A percentile compares a stretch with the other conserved stretches of the same genome.
These are phyloP conservation scores for Lates calcarifer DNA, from an alignment of 2,113 vertebrate genomes.

Conservation along the genomic window DNA sequence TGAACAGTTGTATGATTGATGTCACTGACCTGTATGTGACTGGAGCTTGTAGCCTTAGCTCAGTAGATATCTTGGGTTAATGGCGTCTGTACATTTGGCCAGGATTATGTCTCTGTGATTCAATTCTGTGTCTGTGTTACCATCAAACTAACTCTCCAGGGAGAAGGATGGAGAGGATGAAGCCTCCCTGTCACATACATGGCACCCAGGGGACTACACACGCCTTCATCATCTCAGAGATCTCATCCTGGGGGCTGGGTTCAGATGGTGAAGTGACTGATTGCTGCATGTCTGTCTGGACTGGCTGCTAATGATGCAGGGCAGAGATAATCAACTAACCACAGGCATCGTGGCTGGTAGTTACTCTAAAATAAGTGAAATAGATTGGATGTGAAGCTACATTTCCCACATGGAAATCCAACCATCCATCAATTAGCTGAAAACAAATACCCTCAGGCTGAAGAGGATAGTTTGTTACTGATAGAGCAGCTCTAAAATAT, in stretches of 20 bases:
- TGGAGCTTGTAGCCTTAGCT: slow-evolving; percentile 27
- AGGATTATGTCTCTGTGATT: slow-evolving; percentile 71
- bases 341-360: slow-evolving; percentile 46
- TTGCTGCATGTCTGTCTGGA: slow-evolving; percentile 63
- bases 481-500: neutral
- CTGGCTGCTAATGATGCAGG: slow-evolving; percentile 64
- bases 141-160: slow-evolving; percentile 63
- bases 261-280: slow-evolving; percentile 67
- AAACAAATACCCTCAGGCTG: slow-evolving; percentile 44
- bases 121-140: slow-evolving; percentile 65
- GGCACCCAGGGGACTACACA: slow-evolving; percentile 53
- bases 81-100: slow-evolving; percentile 60
- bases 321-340: slow-evolving; percentile 72
- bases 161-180: slow-evolving; percentile 50
- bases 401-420: slow-evolving; percentile 50
- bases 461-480: slow-evolving; percentile 31
- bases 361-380: slow-evolving; percentile 68
- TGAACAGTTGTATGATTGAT: slow-evolving; percentile 11
- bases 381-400: slow-evolving; percentile 64
- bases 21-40: slow-evolving; percentile 41
- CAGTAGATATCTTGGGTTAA: slow-evolving; percentile 47
- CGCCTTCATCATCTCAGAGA: slow-evolving; percentile 46
- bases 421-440: slow-evolving; percentile 71
- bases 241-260: slow-evolving; percentile 50
- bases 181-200: slow-evolving; percentile 46